A percentile compares a stretch with the other conserved stretches of the same genome.
These are phyloP conservation scores for Heliconius cydno DNA, from an alignment of 2,888 invertebrate genomes.

Conservation along the genomic window DNA sequence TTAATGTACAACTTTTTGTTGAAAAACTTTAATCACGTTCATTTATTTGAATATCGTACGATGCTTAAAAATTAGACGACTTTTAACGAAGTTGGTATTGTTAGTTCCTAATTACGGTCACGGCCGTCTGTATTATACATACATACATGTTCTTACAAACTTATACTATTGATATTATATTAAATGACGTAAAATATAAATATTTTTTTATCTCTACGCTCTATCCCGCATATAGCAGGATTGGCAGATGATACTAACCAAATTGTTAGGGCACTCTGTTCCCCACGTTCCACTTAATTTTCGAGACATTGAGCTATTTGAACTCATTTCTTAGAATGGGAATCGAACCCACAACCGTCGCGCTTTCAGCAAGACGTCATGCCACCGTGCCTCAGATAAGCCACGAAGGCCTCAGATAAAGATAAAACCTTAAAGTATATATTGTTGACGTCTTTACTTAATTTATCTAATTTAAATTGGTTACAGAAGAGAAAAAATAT, in stretches of 20 bases:
- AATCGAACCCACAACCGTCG: too few relatives aligned
- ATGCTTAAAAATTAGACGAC: neutral
- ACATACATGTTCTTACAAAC: neutral
- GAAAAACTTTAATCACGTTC: neutral
- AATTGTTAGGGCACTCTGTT: neutral
- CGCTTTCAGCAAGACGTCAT: too few relatives aligned
- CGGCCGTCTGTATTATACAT: neutral
- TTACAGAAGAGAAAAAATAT: neutral
- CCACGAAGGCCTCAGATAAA: too few relatives aligned
- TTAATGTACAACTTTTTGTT: neutral
- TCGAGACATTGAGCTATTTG: neutral
- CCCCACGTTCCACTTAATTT: neutral
- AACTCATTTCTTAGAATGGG: too few relatives aligned
- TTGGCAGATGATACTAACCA: too few relatives aligned
- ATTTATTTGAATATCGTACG: neutral
- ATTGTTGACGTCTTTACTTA: neutral
- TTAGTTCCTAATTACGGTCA: neutral
- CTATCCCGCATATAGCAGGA: too few relatives aligned
- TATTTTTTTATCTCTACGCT: neutral
- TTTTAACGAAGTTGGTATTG: slow-evolving; percentile 13
- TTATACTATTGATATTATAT: neutral
- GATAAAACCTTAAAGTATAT: neutral
- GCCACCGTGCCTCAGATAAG: too few relatives aligned
- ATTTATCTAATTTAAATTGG: neutral
- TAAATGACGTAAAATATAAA: neutral